phyloP scores from a whole-genome alignment of 2,797 vertebrate genomes.

The Pogonophryne albipinna region DNA sequence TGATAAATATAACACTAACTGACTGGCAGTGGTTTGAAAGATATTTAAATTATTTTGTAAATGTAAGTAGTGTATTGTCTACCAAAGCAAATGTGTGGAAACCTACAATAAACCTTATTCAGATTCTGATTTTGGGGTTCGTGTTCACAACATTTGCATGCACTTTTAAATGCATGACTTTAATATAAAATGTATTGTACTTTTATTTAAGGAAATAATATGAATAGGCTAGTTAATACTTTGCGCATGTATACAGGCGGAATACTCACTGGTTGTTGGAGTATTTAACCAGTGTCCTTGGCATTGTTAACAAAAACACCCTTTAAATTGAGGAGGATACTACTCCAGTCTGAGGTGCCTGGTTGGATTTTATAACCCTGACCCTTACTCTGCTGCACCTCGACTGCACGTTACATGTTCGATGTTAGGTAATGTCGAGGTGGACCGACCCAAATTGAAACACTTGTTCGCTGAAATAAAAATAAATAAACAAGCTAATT shows the following conservation, averaged over 20 bases:
- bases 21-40: background rate
- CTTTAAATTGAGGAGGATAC: conserved; percentile 17
- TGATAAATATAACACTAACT: background rate
- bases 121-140: too few species aligned
- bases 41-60: background rate
- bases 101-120: too few species aligned
- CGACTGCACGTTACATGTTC: conserved; percentile 19
- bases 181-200: background rate
- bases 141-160: background rate
- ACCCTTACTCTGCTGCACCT: conserved; percentile 70
- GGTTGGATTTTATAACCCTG: conserved; percentile 78
- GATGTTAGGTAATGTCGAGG: conserved; percentile 36
- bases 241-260: background rate
- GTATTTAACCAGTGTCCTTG: conserved; percentile 41
- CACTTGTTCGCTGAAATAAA: background rate
- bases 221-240: background rate
- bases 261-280: background rate
- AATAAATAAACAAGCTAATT: background rate
- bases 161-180: background rate
- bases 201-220: background rate
- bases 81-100: too few species aligned
- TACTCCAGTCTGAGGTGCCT: background rate
- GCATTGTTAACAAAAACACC: conserved; percentile 32
- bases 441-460: conserved; percentile 27
- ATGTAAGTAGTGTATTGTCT: too few species aligned